Conservation (phyloP, 2,888 invertebrate genomes). For the Drosophila mercatorum region DNA sequence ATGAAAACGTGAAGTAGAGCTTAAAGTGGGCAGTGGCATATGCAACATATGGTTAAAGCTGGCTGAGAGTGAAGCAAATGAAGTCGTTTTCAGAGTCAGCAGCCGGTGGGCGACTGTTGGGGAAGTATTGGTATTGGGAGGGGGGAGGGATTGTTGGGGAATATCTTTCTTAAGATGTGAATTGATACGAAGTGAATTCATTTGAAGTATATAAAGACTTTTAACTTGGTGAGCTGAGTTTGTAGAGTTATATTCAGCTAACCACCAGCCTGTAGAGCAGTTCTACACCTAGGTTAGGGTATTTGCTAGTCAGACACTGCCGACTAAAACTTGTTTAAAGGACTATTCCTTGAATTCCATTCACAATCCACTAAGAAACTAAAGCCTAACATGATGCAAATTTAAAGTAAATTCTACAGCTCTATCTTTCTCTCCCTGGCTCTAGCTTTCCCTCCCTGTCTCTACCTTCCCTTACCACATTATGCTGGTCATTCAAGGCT, state of each 20-base stretch:
- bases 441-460: neutral
- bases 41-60: neutral
- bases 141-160: too few relatives aligned
- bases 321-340: neutral
- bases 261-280: neutral
- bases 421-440: neutral
- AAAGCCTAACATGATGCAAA: neutral
- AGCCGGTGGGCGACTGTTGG: too few relatives aligned
- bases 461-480: neutral
- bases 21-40: neutral
- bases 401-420: neutral
- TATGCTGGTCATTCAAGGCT: constrained; percentile 9
- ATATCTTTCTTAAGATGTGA: neutral
- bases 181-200: neutral
- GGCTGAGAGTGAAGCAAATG: neutral
- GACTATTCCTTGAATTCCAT: neutral
- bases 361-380: neutral
- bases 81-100: neutral
- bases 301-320: neutral
- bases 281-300: neutral
- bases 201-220: too few relatives aligned
- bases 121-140: neutral
- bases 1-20: neutral
- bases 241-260: neutral
- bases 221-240: neutral